A percentile compares a stretch with the other conserved stretches of the same genome.
These are phyloP conservation scores for Limonius californicus DNA, from an alignment of 1,140 invertebrate species.

Conservation along the genomic window DNA sequence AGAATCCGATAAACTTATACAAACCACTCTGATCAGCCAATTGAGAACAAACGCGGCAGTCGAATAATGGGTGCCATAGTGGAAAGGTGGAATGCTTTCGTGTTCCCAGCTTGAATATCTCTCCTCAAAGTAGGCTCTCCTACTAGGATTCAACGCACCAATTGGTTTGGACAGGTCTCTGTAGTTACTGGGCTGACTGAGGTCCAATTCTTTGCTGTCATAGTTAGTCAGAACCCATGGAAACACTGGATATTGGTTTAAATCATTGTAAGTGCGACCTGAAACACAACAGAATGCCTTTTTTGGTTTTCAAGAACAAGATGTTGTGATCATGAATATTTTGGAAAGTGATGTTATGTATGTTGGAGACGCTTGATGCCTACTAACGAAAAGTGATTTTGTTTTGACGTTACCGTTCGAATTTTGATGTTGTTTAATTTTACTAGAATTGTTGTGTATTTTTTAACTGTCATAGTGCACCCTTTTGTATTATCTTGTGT, in stretches of 20 bases:
- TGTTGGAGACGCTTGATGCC: too few species aligned
- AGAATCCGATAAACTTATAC: too few species aligned
- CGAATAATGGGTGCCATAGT: constrained; percentile 99
- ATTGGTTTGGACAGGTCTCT: constrained; percentile 98
- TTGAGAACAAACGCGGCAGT: constrained; percentile 99
- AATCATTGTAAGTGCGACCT: constrained; percentile 97
- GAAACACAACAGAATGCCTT: too few species aligned
- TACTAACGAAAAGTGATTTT: too few species aligned
- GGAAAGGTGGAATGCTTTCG: constrained; percentile 96
- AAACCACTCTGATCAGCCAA: constrained; percentile 93
- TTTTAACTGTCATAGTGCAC: too few species aligned
- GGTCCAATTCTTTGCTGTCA: constrained; percentile 92
- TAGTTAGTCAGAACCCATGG: constrained; percentile 99
- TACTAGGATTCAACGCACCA: constrained; percentile 92
- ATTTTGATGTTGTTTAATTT: too few species aligned
- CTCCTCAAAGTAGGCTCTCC: constrained; percentile 95
- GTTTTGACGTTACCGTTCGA: too few species aligned
- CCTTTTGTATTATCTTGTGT: too few species aligned
- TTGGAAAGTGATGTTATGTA: too few species aligned
- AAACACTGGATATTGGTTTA: constrained; percentile 99
- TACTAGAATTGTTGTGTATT: too few species aligned
- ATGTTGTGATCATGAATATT: too few species aligned
- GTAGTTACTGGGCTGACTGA: constrained; percentile 96
- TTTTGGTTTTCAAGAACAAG: too few species aligned
- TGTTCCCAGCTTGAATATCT: constrained; percentile 97